Evolutionary conservation across 2,888 invertebrate genomes (phyloP).

Genomic region (Callinectes sapidus): DNA sequence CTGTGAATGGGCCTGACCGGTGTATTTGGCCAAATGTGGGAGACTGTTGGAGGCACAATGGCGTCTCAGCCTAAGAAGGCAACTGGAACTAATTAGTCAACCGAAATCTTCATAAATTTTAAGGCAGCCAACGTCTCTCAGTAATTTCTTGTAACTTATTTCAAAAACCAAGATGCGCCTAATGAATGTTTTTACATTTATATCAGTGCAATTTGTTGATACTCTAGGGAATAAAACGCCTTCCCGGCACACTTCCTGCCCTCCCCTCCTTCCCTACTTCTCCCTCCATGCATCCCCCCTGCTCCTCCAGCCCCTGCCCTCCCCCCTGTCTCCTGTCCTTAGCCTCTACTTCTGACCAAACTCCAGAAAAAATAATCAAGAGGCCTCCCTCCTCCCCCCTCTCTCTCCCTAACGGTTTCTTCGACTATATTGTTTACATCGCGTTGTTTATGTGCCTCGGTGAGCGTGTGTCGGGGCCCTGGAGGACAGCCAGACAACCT

Average conservation of each 20-base stretch:
- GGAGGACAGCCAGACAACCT: neutral
- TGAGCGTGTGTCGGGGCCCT: neutral
- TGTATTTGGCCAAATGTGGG: conserved; percentile 28
- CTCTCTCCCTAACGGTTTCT: conserved; percentile 38
- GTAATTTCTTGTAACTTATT: neutral
- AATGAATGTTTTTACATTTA: neutral
- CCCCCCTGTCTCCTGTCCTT: neutral
- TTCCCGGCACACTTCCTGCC: conserved; percentile 18
- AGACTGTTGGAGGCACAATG: conserved; percentile 53
- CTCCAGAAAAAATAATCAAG: conserved; percentile 35
- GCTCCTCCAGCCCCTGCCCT: neutral
- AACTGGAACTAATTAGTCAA: conserved; percentile 57
- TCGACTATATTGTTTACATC: conserved; percentile 39
- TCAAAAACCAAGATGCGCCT: neutral
- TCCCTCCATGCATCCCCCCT: neutral
- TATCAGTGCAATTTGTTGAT: neutral
- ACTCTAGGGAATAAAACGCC: conserved; percentile 22
- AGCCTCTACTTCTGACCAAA: conserved; percentile 1
- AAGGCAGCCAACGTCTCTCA: neutral
- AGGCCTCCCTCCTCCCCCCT: neutral
- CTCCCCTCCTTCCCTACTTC: neutral
- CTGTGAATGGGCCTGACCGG: conserved; percentile 43
- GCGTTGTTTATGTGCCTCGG: neutral
- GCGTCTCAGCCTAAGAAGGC: conserved; percentile 29
- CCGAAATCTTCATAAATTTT: neutral